Conservation (phyloP, 1,140 invertebrate genomes). For the Tetraneura akinire region DNA sequence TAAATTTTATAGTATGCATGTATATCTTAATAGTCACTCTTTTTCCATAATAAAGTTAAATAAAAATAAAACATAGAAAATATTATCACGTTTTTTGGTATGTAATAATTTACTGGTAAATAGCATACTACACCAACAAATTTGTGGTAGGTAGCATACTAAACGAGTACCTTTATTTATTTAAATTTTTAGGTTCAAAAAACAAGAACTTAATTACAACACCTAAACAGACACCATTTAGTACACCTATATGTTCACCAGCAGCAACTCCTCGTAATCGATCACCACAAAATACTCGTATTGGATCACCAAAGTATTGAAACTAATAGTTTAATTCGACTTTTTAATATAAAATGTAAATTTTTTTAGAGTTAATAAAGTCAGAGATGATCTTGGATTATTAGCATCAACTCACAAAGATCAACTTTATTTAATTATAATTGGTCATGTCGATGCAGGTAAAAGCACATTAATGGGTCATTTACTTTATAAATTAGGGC, state of each 20-base stretch:
- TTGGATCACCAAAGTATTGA: conserved; percentile 40
- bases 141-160: no score
- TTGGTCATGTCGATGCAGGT: conserved; percentile 98
- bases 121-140: no score
- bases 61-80: no score
- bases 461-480: conserved; percentile 98
- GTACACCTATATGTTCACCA: conserved; percentile 40
- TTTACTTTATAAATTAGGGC: conserved; percentile 84
- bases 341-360: background rate
- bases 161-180: no score
- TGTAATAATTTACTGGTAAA: no score
- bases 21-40: no score
- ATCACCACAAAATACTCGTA: conserved; percentile 29
- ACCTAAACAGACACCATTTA: conserved; percentile 49
- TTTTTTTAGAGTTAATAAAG: conserved; percentile 4
- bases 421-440: conserved; percentile 90
- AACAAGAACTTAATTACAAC: conserved; percentile 30
- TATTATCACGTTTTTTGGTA: no score
- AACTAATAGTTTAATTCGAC: background rate
- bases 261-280: conserved; percentile 39
- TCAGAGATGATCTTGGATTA: conserved; percentile 57
- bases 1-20: no score
- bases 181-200: conserved; percentile 35
- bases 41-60: no score
- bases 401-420: conserved; percentile 76